phyloP scores from a whole-genome alignment of 2,888 invertebrate genomes.

The Scotopteryx bipunctaria region DNA sequence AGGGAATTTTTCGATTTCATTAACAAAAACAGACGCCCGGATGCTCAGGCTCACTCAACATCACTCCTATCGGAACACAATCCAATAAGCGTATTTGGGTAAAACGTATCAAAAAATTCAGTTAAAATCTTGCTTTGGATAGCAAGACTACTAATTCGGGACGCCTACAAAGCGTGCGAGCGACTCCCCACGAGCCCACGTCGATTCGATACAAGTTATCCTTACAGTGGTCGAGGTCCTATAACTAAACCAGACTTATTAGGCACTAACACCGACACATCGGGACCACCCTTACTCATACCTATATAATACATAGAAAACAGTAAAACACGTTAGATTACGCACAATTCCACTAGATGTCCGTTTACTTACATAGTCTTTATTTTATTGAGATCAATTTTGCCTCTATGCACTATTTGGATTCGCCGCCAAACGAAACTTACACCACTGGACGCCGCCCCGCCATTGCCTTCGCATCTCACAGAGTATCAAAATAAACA shows the following conservation, averaged over 20 bases:
- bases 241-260: conserved; percentile 75
- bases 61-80: conserved; percentile 24
- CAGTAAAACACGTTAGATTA: conserved; percentile 70
- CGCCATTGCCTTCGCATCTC: conserved; percentile 36
- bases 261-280: conserved; percentile 77
- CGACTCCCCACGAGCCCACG: conserved; percentile 60
- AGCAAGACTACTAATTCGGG: conserved; percentile 61
- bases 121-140: conserved; percentile 55
- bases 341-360: conserved; percentile 81
- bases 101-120: conserved; percentile 50
- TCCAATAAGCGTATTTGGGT: conserved; percentile 35
- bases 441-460: conserved; percentile 33
- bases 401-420: conserved; percentile 71
- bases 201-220: conserved; percentile 71
- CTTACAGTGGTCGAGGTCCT: conserved; percentile 55
- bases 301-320: conserved; percentile 78
- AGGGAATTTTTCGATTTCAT: conserved; percentile 53
- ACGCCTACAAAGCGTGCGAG: conserved; percentile 40
- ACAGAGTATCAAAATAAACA: background rate
- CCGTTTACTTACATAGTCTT: conserved; percentile 72
- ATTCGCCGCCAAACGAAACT: conserved; percentile 52
- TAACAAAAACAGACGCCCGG: conserved; percentile 28
- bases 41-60: conserved; percentile 26
- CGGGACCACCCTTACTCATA: conserved; percentile 55
- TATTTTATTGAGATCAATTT: conserved; percentile 81